Base-by-base conservation (phyloP, 30 jellyfish, hydroid and myxozoan species). In the Nemopilema nomurai region DNA sequence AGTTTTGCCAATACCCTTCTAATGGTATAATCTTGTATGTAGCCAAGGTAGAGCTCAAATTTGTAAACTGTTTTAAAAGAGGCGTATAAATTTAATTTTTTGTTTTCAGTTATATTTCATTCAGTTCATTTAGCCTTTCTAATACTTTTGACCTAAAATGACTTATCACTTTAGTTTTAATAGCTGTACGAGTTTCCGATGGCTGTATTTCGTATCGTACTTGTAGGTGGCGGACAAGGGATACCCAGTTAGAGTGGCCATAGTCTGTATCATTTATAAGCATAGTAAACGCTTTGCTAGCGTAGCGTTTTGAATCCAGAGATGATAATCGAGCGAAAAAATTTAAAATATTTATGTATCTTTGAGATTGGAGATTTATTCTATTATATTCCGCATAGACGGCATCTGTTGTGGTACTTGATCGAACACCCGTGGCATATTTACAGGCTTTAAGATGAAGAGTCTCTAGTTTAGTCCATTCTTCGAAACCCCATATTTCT, bases 211-310 rank as follows among this genome's bases (percentile, higher is more conserved):
- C 87, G 0, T 77, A 77, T n/a, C 76, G 80, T 57, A 28, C 70
- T 23, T 28, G 62, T 0, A 77, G 79, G 31, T 77, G 21, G 29
- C 51, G 79, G 79, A 79, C 77, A 0, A 51, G 51, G 25, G 87
- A 77, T 75, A 75, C 73, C 85, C 74, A 31, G 73, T 75, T 75
- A 49, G 25, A 75, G 67, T 75, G 85, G 52, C 85, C 85, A 75
- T 51, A 49, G 64, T 75, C 85, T 49, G 85, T 72, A 75, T 75
- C 74, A 3, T 75, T 75, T 1, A 8, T 75, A 32, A 75, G 74
- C 80, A 70, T 70, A 1, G 80, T 19, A 57, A 70, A 70, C 32
- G 84, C 84, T 64, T 77, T 77, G 33, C 77, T 77, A 77, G 87
- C 87, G 67, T 77, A 77, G 24, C 73, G 85, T 49, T 32, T 41